Base-by-base conservation (phyloP, 2,113 vertebrate species). In the Pithys albifrons region DNA sequence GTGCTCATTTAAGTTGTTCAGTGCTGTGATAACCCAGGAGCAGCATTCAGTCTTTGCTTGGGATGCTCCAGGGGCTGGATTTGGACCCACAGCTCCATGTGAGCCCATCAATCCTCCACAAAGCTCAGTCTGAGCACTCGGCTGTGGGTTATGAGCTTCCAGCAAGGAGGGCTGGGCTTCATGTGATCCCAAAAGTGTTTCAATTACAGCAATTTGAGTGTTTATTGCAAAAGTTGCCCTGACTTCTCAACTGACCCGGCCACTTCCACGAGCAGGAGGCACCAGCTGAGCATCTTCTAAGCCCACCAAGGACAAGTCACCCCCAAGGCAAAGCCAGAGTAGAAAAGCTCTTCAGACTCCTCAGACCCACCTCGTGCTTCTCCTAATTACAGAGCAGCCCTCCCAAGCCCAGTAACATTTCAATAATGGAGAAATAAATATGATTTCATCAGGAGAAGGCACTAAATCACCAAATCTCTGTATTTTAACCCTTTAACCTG, bases 21-120 rank as follows among this genome's bases (percentile, higher is more conserved):
- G 62, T 10, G 39, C 35, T 28, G 48, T 3, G 39, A 3, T 28
- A 35, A 10, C 17, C 41, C 80, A 27, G 17, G 9, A 7, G 12
- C 1, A 1, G 28, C 3, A 0, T 19, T 37, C 35, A 54, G 33
- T 23, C 27, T 66, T 5, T 1, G 25, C 52, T 35, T 0, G 0
- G 92, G 64, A 24, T 59, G 54, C 33, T 80, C 35, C 3, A 1
- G 69, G 54, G 65, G 7, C 6, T 2, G 8, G 28, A 9, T 17
- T 37, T 33, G 45, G 18, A 24, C 14, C 20, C 1, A 0, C 55
- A 65, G 85, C 41, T 65, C 24, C 31, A 0, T 4, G 8, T 0
- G 1, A 83, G 43, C 62, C 51, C 69, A 27, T 24, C 16, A 0
- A 7, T 71, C 52, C 28, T 31, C 52, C 14, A 14, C 41, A 45